These are phyloP conservation scores for Plagodis dolabraria DNA, from an alignment of 2,888 invertebrate genomes.

Conservation along the genomic window DNA sequence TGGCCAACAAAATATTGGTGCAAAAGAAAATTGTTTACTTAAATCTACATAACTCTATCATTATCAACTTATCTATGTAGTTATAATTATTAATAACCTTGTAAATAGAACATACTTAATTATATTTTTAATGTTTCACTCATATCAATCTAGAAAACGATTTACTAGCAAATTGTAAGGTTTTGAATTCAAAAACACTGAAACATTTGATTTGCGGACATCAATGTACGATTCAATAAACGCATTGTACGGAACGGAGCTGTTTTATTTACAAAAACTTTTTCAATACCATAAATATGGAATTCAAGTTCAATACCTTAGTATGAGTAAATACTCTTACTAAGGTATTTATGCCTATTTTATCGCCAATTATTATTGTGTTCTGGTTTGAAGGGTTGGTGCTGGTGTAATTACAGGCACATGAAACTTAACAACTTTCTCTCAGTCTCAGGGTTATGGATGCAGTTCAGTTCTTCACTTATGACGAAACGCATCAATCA, in stretches of 20 bases:
- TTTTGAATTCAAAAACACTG: slow-evolving; percentile 71
- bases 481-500: too few species aligned
- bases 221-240: slow-evolving; percentile 81
- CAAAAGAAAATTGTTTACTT: slow-evolving; percentile 59
- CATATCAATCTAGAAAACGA: slow-evolving; percentile 81
- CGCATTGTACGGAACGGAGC: slow-evolving; percentile 64
- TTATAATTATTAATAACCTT: slow-evolving; percentile 65
- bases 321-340: too few species aligned
- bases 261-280: slow-evolving; percentile 28
- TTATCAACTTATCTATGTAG: slow-evolving; percentile 58
- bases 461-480: too few species aligned
- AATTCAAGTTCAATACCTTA: too few species aligned
- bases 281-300: too few species aligned
- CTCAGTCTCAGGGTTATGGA: too few species aligned
- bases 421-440: too few species aligned
- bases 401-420: too few species aligned
- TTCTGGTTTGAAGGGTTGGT: too few species aligned
- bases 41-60: slow-evolving; percentile 50
- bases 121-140: slow-evolving; percentile 81
- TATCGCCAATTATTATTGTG: too few species aligned
- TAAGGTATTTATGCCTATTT: too few species aligned
- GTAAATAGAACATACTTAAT: slow-evolving; percentile 72
- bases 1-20: slow-evolving; percentile 62
- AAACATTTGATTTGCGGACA: slow-evolving; percentile 76
- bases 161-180: slow-evolving; percentile 78